Evolutionary conservation across 2,113 vertebrate species (phyloP).

Genomic region (Oxygymnocypris stewartii): DNA sequence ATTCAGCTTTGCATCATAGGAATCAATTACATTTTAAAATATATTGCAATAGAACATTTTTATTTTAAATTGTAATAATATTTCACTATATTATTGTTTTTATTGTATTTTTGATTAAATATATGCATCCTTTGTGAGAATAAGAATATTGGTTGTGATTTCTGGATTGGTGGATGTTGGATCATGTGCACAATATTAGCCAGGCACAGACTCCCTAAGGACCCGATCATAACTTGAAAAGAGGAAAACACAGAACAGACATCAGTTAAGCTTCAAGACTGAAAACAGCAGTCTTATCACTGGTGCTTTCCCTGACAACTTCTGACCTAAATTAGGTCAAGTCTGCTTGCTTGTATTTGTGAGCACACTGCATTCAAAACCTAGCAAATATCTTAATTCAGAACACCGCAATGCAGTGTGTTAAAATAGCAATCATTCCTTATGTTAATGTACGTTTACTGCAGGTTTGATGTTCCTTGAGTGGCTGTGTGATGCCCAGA

Average conservation of each 20-base stretch:
- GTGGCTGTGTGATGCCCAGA: neutral
- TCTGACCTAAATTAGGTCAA: slow-evolving; percentile 10
- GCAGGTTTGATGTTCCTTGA: neutral
- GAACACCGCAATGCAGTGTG: neutral
- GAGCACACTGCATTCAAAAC: neutral
- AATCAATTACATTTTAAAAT: neutral
- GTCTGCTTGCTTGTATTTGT: slow-evolving; percentile 8
- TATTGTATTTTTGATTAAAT: neutral
- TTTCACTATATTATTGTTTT: neutral
- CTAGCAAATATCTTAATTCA: neutral
- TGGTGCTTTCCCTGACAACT: neutral
- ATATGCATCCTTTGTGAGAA: neutral
- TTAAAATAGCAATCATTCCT: neutral
- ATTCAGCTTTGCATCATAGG: neutral
- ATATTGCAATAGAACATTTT: neutral
- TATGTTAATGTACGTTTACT: neutral
- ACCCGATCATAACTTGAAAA: slow-evolving; percentile 44
- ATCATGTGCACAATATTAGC: neutral
- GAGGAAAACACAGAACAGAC: slow-evolving; percentile 27
- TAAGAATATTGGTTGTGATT: neutral
- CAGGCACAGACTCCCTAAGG: slow-evolving; percentile 35
- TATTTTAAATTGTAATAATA: neutral
- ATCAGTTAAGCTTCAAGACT: slow-evolving; percentile 13
- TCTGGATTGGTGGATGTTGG: neutral
- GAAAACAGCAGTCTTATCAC: neutral